Evolutionary conservation across 2,888 invertebrate species (phyloP).

Genomic region (Lycaena phlaeas): DNA sequence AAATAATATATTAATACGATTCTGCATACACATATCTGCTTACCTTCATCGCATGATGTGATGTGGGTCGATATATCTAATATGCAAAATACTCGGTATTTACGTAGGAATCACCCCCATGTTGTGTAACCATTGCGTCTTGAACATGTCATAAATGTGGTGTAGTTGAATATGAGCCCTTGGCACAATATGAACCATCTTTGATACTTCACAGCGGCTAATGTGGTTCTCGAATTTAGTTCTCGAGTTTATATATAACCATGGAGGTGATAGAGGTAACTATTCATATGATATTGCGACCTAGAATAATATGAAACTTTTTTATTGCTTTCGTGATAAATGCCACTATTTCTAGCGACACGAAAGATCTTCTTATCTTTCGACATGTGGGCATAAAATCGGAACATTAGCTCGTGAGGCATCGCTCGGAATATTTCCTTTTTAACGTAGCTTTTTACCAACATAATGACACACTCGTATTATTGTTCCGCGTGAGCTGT

Average conservation of each 20-base stretch:
- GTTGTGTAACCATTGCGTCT: background rate
- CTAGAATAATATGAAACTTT: slow-evolving; percentile 22
- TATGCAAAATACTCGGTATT: background rate
- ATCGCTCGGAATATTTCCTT: background rate
- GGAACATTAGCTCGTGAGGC: slow-evolving; percentile 23
- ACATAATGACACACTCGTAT: background rate
- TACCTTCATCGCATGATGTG: background rate
- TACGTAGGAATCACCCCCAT: background rate
- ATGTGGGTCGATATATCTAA: background rate
- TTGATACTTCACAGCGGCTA: background rate
- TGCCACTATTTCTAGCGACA: slow-evolving; percentile 35
- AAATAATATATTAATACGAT: too few relatives aligned
- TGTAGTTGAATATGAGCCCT: background rate
- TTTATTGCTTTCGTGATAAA: slow-evolving; percentile 49
- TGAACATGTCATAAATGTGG: background rate
- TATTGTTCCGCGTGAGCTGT: background rate
- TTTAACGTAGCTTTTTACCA: background rate
- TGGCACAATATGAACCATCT: background rate
- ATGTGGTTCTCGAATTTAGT: background rate
- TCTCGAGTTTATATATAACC: background rate
- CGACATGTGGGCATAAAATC: slow-evolving; percentile 48
- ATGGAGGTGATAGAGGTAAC: slow-evolving; percentile 5
- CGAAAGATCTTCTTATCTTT: slow-evolving; percentile 36
- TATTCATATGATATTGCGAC: background rate
- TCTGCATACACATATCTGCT: background rate